A percentile compares a stretch with the other conserved stretches of the same genome.
Conservation (phyloP, 2,888 invertebrate species). For the Drosophila subsilvestris region DNA sequence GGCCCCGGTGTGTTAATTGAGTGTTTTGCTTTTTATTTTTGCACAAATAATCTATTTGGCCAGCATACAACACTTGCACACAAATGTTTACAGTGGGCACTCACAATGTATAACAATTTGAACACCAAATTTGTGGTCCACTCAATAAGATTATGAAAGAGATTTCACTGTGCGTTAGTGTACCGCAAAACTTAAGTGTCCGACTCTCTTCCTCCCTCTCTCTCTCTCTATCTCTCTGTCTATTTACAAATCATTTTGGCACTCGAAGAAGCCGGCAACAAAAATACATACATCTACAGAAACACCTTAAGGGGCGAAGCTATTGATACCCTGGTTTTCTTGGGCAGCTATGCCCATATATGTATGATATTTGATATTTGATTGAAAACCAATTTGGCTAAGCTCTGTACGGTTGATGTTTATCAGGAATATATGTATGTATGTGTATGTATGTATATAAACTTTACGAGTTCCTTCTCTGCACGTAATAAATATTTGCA, state of each 20-base stretch:
- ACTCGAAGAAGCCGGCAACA: constrained; percentile 40
- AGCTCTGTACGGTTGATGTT: not conserved
- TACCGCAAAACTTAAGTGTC: constrained; percentile 35
- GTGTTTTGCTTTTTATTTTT: constrained; percentile 47
- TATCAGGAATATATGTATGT: not conserved
- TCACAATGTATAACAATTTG: constrained; percentile 2
- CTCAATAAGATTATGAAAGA: constrained; percentile 15
- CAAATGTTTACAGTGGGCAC: not conserved
- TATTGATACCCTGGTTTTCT: not conserved
- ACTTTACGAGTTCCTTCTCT: not conserved
- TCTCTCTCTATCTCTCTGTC: constrained; percentile 28
- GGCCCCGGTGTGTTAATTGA: constrained; percentile 35
- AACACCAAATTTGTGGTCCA: not conserved
- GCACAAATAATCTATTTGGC: constrained; percentile 15
- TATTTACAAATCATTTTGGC: constrained; percentile 70
- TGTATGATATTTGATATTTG: not conserved
- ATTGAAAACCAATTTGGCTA: not conserved
- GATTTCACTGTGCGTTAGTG: constrained; percentile 8
- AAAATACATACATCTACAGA: constrained; percentile 11
- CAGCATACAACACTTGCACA: constrained; percentile 9
- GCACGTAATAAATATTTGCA: too few species aligned
- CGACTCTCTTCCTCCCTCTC: constrained; percentile 17
- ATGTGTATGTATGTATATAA: not conserved
- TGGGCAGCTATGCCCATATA: not conserved
- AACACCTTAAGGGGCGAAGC: not conserved